Conservation (phyloP, 2,888 invertebrate genomes). For the Itoplectis maculator region DNA sequence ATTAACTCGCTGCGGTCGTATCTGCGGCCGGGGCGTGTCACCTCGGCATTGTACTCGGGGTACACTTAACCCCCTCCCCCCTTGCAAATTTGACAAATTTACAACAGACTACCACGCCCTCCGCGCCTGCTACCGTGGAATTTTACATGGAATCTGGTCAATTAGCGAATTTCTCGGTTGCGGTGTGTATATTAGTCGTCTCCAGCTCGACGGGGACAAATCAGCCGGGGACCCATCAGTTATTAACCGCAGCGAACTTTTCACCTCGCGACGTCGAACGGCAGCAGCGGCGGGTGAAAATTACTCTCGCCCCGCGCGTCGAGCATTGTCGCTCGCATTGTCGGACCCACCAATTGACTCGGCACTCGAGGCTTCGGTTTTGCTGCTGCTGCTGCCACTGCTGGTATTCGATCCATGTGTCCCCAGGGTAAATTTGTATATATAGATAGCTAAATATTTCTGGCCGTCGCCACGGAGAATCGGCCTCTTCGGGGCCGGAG, state of each 20-base stretch:
- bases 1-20: conserved; percentile 58
- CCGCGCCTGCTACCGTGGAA: background rate
- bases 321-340: conserved; percentile 44
- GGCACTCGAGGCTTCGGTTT: background rate
- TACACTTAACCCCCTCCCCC: conserved; percentile 53
- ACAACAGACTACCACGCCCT: conserved; percentile 31
- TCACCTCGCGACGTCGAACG: conserved; percentile 7
- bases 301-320: too few relatives aligned
- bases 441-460: background rate
- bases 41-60: conserved; percentile 43
- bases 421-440: background rate
- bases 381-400: background rate
- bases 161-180: conserved; percentile 39
- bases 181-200: background rate
- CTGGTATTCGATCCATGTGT: conserved; percentile 54
- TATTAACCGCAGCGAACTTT: conserved; percentile 58
- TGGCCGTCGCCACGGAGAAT: background rate
- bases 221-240: conserved; percentile 22
- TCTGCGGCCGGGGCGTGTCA: conserved; percentile 63
- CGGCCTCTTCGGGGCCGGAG: too few relatives aligned
- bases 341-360: background rate
- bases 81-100: conserved; percentile 68
- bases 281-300: too few relatives aligned
- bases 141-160: conserved; percentile 48
- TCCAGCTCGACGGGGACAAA: too few relatives aligned